Evolutionary conservation across 1,140 invertebrate species (phyloP), one percentile per base, ranked within the genome.

Genomic region (Neodiprion virginianus): DNA sequence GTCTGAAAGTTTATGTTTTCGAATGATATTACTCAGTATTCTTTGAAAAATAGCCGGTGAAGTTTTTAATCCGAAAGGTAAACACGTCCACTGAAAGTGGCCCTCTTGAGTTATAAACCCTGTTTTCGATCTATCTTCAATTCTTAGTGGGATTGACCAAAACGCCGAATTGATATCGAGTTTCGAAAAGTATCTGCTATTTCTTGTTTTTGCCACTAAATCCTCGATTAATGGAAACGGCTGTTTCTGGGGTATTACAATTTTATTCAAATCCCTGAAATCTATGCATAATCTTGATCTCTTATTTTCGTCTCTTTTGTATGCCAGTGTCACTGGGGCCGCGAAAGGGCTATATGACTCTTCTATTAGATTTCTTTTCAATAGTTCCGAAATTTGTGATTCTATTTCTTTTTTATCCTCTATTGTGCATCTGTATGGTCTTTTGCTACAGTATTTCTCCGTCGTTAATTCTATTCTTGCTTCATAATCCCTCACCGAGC

Each of bases 211-310:
- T 11, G 73, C 23, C 12, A 77, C 67, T 67, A 81, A 17, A 11
- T 81, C 79, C 7, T 82, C 79, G n/a, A 83, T 79, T 48, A 49
- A 9, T 10, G 79, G 82, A 66, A 83, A 82, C 14, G 79, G 80
- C 69, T 82, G 80, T 5, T 49, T 12, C 79, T 82, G 67, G 17
- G 80, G 72, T 10, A 81, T 72, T 1, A 82, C 40, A 67, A 80
- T 74, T 73, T 83, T 81, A 47, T 82, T 83, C 17, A 82, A 21
- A 1, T 78, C 78, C 65, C 71, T 74, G 48, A 72, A 82, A 75
- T 80, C 81, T 47, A 80, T 74, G 72, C 80, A 81, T 23, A 82
- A 10, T 17, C 81, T 40, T 12, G 76, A 71, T 21, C 72, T 78
- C 71, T 70, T 79, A n/a, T 61, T 69, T 65, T 79, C 78, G 48